These are phyloP conservation scores for Novumbra hubbsi DNA, from an alignment of 2,797 vertebrate genomes.

Conservation along the genomic window DNA sequence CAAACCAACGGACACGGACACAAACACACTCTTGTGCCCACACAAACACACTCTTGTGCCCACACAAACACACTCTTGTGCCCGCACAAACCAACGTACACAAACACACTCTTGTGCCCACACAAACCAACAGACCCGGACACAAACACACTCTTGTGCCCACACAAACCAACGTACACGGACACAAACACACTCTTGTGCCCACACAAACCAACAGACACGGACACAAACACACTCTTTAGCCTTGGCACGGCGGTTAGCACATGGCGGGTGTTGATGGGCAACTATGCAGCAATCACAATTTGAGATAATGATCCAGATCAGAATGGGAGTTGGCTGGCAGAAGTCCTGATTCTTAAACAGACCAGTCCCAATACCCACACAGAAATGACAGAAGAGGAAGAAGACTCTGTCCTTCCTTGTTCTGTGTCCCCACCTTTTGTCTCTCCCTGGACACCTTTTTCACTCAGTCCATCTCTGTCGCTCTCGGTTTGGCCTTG, in stretches of 20 bases:
- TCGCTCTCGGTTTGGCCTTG: too few relatives aligned
- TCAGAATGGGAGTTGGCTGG: constrained; percentile 22
- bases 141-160: too few relatives aligned
- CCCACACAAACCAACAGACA: too few relatives aligned
- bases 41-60: neutral
- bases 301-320: constrained; percentile 58
- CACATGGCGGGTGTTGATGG: constrained; percentile 54
- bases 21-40: neutral
- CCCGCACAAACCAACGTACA: accelerated
- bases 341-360: constrained; percentile 36
- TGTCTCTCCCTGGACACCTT: neutral
- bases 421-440: constrained; percentile 8
- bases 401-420: constrained; percentile 20
- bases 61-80: neutral
- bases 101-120: too few relatives aligned
- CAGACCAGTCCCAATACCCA: constrained; percentile 33
- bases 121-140: too few relatives aligned
- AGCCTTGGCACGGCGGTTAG: constrained; percentile 13
- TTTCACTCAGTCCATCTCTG: too few relatives aligned
- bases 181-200: too few relatives aligned
- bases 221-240: neutral
- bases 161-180: too few relatives aligned
- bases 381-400: neutral
- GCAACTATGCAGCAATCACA: constrained; percentile 45
- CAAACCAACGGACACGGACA: neutral